Evolutionary conservation across 1,140 invertebrate species (phyloP).

Genomic region (Aphis craccivora): DNA sequence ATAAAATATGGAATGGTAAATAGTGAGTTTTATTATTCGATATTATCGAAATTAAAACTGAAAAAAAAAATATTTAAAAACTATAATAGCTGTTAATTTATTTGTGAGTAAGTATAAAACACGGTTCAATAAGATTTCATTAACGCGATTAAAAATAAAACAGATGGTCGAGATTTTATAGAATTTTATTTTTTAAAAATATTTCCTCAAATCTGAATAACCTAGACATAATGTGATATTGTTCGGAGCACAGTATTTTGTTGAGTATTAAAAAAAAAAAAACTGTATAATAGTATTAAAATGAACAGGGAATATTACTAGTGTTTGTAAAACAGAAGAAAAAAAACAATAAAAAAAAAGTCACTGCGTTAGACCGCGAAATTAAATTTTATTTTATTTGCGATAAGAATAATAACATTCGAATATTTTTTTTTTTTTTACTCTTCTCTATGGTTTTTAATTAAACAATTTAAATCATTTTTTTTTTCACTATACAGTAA

Average conservation of each 20-base stretch:
- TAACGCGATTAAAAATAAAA: not conserved
- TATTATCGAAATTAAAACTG: not conserved
- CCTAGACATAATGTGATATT: not conserved
- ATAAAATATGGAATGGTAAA: not conserved
- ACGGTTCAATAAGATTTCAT: not conserved
- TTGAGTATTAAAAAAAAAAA: not conserved
- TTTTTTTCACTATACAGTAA: not conserved
- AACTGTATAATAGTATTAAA: not conserved
- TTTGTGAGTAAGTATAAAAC: not conserved
- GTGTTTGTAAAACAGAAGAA: not conserved
- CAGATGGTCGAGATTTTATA: not conserved
- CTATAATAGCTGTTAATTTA: not conserved
- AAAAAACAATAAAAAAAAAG: constrained; percentile 22
- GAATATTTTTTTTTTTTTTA: not conserved
- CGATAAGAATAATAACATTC: not conserved
- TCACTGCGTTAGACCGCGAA: not conserved
- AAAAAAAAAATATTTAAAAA: not conserved
- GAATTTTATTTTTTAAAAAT: not conserved
- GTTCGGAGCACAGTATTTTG: not conserved
- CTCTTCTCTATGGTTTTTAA: not conserved
- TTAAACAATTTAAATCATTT: not conserved
- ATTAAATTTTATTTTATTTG: constrained; percentile 6
- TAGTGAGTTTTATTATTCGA: not conserved
- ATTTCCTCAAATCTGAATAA: not conserved
- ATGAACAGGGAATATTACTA: not conserved